These are phyloP conservation scores for Lepilemur septentrionalis DNA, from an alignment of 2,797 vertebrate species.

Conservation along the genomic window DNA sequence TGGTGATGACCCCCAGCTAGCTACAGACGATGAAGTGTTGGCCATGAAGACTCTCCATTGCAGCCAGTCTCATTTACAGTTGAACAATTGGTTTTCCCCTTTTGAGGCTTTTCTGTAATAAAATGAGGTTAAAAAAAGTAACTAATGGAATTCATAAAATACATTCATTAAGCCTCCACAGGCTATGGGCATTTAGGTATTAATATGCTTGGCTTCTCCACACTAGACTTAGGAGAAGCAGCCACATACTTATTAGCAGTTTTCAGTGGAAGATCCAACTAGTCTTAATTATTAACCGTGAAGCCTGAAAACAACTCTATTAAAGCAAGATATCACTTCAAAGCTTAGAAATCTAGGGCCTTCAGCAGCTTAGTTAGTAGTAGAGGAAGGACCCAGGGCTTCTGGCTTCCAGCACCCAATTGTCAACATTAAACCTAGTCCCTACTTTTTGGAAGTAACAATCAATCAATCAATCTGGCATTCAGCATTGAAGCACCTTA, in stretches of 20 bases:
- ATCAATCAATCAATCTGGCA: slow-evolving; percentile 61
- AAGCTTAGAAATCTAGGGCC: neutral
- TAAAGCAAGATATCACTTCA: neutral
- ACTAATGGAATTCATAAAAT: slow-evolving; percentile 3
- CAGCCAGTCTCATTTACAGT: neutral
- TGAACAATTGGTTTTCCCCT: neutral
- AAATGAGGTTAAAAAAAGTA: slow-evolving; percentile 9
- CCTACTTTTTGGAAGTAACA: slow-evolving; percentile 58
- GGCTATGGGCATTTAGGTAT: neutral
- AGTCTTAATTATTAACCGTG: slow-evolving; percentile 24
- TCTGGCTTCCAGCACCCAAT: neutral
- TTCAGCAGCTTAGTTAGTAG: neutral
- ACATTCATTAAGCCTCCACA: neutral
- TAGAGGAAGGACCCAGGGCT: neutral
- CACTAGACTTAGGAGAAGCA: neutral
- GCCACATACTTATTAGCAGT: neutral
- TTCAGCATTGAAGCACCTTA: slow-evolving; percentile 62
- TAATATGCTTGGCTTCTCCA: neutral
- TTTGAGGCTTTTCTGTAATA: slow-evolving; percentile 9
- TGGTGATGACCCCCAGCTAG: neutral
- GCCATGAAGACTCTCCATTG: neutral
- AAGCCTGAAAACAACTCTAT: slow-evolving; percentile 31
- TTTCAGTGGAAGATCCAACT: slow-evolving; percentile 5
- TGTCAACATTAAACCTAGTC: slow-evolving; percentile 9
- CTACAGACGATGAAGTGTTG: neutral